A percentile compares a stretch with the other conserved stretches of the same genome.
Conservation (phyloP, 1,140 invertebrate species). For the Oncopeltus fasciatus region DNA sequence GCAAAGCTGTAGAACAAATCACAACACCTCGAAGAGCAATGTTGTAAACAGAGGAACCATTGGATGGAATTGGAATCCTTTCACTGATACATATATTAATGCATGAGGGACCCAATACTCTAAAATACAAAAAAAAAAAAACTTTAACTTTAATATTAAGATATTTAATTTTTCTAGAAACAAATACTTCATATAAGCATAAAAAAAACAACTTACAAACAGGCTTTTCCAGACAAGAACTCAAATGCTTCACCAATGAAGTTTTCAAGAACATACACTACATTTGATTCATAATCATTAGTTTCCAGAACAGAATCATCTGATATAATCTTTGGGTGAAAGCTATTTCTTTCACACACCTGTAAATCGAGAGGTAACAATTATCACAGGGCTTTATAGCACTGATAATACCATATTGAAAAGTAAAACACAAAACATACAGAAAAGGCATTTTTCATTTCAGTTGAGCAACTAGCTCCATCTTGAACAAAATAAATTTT, state of each 20-base stretch:
- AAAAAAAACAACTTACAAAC: slow-evolving; percentile 12
- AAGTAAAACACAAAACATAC: slow-evolving; percentile 2
- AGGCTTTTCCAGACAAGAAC: not conserved
- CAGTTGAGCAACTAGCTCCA: not conserved
- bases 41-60: slow-evolving; percentile 58
- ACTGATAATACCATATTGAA: no score
- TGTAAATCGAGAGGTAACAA: no score
- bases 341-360: slow-evolving; percentile 10
- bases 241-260: slow-evolving; percentile 12
- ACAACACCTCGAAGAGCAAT: slow-evolving; percentile 63
- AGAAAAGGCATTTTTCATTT: slow-evolving; percentile 11
- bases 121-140: slow-evolving; percentile 32
- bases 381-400: no score
- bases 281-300: not conserved
- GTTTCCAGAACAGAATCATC: slow-evolving; percentile 2
- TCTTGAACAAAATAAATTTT: slow-evolving; percentile 13
- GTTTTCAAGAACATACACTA: slow-evolving; percentile 13
- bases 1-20: slow-evolving; percentile 56
- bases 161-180: not conserved
- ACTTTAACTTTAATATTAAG: not conserved
- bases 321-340: slow-evolving; percentile 12
- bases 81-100: slow-evolving; percentile 56
- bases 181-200: not conserved
- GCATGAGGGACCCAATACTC: slow-evolving; percentile 64
- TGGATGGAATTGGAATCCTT: slow-evolving; percentile 55